Conservation (phyloP, 2,113 vertebrate species). For the Nematolebias whitei region DNA sequence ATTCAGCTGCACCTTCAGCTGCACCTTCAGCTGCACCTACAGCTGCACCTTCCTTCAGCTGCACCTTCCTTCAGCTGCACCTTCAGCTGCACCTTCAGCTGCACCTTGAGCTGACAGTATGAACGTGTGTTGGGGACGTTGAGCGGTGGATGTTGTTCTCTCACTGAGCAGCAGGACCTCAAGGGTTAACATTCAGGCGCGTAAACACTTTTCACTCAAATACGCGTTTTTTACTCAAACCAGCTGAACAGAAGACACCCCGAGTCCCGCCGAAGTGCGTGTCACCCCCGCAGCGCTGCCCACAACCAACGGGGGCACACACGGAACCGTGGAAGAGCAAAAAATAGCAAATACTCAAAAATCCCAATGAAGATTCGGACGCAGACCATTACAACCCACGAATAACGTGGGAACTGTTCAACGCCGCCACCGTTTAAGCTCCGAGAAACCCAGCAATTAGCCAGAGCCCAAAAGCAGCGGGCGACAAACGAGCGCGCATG, state of each 20-base stretch:
- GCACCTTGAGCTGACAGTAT: too few relatives aligned
- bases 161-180: too few relatives aligned
- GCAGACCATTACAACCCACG: slow-evolving; percentile 10
- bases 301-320: too few relatives aligned
- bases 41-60: too few relatives aligned
- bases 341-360: neutral
- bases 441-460: neutral
- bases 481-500: neutral
- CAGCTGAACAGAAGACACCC: neutral
- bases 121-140: too few relatives aligned
- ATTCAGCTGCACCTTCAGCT: too few relatives aligned
- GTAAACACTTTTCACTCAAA: slow-evolving; percentile 70
- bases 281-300: neutral
- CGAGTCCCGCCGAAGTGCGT: slow-evolving; percentile 20
- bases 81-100: too few relatives aligned
- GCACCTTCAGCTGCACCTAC: too few relatives aligned
- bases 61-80: too few relatives aligned
- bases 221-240: slow-evolving; percentile 53
- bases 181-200: slow-evolving; percentile 83
- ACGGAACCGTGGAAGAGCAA: too few relatives aligned
- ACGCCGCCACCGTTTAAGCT: slow-evolving; percentile 2
- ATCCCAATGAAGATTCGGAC: slow-evolving; percentile 12
- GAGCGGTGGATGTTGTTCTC: too few relatives aligned
- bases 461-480: neutral
- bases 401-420: slow-evolving; percentile 46